A percentile compares a stretch with the other conserved stretches of the same genome.
Evolutionary conservation across 2,113 vertebrate genomes (phyloP).

Genomic region (Butastur rufipennis): DNA sequence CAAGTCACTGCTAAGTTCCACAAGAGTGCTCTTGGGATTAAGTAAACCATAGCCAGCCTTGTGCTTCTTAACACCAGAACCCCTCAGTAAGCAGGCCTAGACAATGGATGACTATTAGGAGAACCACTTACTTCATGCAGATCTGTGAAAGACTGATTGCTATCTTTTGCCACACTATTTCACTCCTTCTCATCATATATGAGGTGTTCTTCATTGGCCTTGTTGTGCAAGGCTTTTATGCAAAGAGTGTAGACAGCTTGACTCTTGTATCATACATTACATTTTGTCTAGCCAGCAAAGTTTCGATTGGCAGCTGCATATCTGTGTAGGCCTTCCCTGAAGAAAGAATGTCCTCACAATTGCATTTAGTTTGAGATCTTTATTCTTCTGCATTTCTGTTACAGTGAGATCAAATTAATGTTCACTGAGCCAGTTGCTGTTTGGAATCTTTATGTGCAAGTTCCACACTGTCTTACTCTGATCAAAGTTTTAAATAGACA

Average conservation of each 20-base stretch:
- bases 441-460: background rate
- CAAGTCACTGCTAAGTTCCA: background rate
- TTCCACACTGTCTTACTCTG: background rate
- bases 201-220: background rate
- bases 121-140: background rate
- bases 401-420: background rate
- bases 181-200: background rate
- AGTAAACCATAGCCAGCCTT: background rate
- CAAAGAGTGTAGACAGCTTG: background rate
- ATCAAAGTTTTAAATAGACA: background rate
- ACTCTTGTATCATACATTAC: background rate
- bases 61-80: background rate
- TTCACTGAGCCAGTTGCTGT: background rate
- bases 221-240: background rate
- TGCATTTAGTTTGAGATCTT: background rate
- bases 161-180: background rate
- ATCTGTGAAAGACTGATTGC: background rate
- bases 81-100: background rate
- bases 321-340: background rate
- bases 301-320: background rate
- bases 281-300: background rate
- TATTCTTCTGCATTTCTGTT: background rate
- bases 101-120: background rate
- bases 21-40: background rate
- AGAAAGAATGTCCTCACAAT: background rate